A percentile compares a stretch with the other conserved stretches of the same genome.
These are phyloP conservation scores for Cydia pomonella DNA, from an alignment of 1,140 invertebrate genomes.

Conservation along the genomic window DNA sequence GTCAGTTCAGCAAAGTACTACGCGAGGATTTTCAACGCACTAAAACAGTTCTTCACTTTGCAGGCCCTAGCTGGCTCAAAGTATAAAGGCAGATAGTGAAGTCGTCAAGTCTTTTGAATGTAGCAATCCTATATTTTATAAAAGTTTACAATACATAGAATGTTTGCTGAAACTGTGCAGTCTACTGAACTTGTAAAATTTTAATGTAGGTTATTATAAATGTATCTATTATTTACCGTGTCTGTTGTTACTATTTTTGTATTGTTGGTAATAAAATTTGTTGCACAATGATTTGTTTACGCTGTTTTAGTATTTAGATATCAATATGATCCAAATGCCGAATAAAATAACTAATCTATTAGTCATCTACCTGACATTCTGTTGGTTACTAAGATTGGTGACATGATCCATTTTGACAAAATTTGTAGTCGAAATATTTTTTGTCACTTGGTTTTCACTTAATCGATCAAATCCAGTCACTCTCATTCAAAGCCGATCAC, in stretches of 20 bases:
- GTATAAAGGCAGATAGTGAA: constrained; percentile 70
- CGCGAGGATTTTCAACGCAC: constrained; percentile 70
- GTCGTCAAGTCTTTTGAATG: not conserved
- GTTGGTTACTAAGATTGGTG: too few species aligned
- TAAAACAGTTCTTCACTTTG: constrained; percentile 77
- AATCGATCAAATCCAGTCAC: not conserved
- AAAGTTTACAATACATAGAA: constrained; percentile 11
- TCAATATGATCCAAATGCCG: not conserved
- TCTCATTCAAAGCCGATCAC: not conserved
- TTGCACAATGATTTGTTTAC: constrained; percentile 40
- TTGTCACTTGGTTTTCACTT: not conserved
- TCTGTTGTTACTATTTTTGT: constrained; percentile 71
- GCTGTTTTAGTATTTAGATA: not conserved
- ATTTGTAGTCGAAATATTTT: too few species aligned
- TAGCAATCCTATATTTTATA: not conserved
- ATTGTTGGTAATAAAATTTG: constrained; percentile 67
- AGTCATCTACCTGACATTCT: too few species aligned
- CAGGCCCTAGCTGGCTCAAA: constrained; percentile 71
- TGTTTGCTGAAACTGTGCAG: not conserved
- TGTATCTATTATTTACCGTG: constrained; percentile 60
- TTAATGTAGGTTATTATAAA: constrained; percentile 50
- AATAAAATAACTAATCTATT: not conserved
- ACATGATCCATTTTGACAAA: too few species aligned
- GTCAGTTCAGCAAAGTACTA: constrained; percentile 71
- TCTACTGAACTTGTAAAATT: constrained; percentile 27